Base-by-base conservation (phyloP, 2,113 vertebrate genomes). In the Gallinago paraguaiae region DNA sequence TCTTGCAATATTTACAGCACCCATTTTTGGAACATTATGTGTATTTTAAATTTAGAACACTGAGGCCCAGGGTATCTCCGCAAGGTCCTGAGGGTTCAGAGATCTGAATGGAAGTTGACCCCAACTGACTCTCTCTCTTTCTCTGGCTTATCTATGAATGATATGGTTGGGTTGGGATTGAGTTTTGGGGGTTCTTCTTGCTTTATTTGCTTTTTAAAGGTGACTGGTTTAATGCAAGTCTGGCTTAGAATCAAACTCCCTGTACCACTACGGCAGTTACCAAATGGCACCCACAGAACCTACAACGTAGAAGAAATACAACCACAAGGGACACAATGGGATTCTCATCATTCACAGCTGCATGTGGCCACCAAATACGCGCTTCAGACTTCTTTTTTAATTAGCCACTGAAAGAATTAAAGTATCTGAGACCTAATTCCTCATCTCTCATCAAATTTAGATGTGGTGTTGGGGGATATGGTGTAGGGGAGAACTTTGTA, bases 231-330 rank as follows among this genome's bases (percentile, higher is more conserved):
- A n/a, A 65, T 1, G 7, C 23, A 33, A 48, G 23, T 5, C 27
- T 28, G 28, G n/a, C 46, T 48, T 14, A 30, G 46, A 76, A 43
- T 19, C 65, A 79, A 70, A n/a, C 43, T 12, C n/a, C 46, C 19
- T 7, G 4, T 7, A 15, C 11, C 3, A 13, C 45, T 17, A 53
- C 88, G 13, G 18, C 43, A 50, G 4, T 6, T 50, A 28, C 23
- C n/a, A 5, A 30, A 24, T 2, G 7, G 37, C n/a, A 4, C 30
- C 1, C 1, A 0, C 13, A 59, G 15, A 39, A 46, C 33, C 45
- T 50, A 39, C 6, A 4, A 5, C 25, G 4, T 6, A 23, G 31
- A 35, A 77, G 39, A 72, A 85, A 69, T 1, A 19, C 1, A 2
- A 33, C 60, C 45, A 23, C 39, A 27, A 63, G 60, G 57, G 59